Evolutionary conservation across 2,797 vertebrate genomes (phyloP).

Genomic region (Mycteria americana): DNA sequence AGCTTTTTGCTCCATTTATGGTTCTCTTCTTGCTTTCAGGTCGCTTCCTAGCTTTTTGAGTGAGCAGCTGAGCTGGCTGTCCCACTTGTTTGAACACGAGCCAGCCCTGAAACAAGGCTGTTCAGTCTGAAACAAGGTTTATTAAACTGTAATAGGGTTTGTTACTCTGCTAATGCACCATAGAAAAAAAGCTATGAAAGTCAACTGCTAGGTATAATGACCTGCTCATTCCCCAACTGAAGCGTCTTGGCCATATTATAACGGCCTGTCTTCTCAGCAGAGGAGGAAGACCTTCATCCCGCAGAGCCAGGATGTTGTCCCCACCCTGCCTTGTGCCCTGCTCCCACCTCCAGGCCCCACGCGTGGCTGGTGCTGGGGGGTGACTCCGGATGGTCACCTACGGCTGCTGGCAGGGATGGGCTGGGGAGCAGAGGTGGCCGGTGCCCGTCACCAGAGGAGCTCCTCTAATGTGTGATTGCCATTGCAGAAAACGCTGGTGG

Average conservation of each 20-base stretch:
- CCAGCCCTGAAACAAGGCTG: background rate
- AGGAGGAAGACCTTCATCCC: background rate
- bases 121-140: constrained; percentile 12
- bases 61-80: background rate
- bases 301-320: background rate
- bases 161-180: constrained; percentile 40
- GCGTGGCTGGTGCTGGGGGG: background rate
- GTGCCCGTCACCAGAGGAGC: background rate
- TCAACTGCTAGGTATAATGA: constrained; percentile 5
- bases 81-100: background rate
- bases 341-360: background rate
- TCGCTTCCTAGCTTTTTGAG: background rate
- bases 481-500: background rate
- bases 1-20: background rate
- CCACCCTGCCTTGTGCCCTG: background rate
- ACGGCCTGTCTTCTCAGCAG: background rate
- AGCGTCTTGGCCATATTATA: background rate
- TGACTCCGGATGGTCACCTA: rapidly evolving
- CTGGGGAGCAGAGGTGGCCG: background rate
- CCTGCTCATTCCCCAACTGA: background rate
- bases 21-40: background rate
- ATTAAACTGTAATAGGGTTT: constrained; percentile 38
- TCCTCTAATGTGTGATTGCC: rapidly evolving
- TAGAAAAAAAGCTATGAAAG: constrained; percentile 46
- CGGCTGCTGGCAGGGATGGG: rapidly evolving